Percentiles rank a stretch among this genome's conserved stretches.
Conservation (phyloP, 2,888 invertebrate genomes). For the Anarsia innoxiella region DNA sequence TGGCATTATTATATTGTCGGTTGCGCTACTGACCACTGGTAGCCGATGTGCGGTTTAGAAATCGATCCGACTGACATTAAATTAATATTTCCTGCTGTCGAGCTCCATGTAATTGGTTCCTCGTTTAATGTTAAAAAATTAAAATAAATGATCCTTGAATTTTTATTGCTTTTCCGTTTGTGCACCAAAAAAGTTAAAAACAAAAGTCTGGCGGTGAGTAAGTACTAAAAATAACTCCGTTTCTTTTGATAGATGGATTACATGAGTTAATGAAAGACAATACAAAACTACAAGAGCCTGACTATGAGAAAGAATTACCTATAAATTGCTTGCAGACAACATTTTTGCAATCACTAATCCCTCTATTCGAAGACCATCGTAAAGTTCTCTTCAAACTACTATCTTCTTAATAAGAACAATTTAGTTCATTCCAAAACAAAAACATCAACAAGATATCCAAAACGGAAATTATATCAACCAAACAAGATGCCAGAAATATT, state of each 20-base stretch:
- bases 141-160: slow-evolving; percentile 9
- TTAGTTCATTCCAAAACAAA: too few species aligned
- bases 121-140: slow-evolving; percentile 31
- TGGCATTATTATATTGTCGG: slow-evolving; percentile 44
- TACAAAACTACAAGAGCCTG: background rate
- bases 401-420: too few species aligned
- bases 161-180: background rate
- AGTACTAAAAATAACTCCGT: too few species aligned
- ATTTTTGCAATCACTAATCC: too few species aligned
- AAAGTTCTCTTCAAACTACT: too few species aligned
- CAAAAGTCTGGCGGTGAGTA: too few species aligned
- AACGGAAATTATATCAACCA: too few species aligned
- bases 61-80: slow-evolving; percentile 49
- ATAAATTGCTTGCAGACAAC: too few species aligned
- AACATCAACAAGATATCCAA: too few species aligned
- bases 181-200: background rate
- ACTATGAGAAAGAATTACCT: too few species aligned
- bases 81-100: slow-evolving; percentile 51
- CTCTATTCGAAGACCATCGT: too few species aligned
- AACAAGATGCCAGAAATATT: background rate
- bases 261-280: background rate
- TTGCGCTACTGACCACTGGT: slow-evolving; percentile 36
- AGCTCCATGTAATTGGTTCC: slow-evolving; percentile 35
- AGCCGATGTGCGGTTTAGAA: slow-evolving; percentile 48
- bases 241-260: too few species aligned